Evolutionary conservation across 2,888 invertebrate genomes (phyloP).

Genomic region (Deilephila elpenor): DNA sequence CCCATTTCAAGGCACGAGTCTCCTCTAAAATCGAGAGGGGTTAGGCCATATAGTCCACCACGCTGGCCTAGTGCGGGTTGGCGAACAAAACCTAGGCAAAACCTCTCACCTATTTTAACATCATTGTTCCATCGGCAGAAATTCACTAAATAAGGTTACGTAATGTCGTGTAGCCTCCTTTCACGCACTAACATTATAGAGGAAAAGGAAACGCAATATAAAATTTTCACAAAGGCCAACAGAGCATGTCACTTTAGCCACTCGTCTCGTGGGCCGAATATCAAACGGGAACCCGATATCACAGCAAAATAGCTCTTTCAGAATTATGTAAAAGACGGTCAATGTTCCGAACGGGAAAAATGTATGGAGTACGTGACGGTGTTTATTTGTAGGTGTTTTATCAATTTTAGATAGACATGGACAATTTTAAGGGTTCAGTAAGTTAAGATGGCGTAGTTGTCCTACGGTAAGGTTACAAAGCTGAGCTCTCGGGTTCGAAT

Average conservation of each 20-base stretch:
- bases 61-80: too few relatives aligned
- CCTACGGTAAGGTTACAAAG: too few relatives aligned
- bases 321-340: conserved; percentile 10
- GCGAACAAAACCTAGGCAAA: too few relatives aligned
- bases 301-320: conserved; percentile 22
- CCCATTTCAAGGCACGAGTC: too few relatives aligned
- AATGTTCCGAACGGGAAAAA: not conserved
- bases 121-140: not conserved
- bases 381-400: not conserved
- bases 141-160: not conserved
- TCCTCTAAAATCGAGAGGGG: too few relatives aligned
- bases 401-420: not conserved
- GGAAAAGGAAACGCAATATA: conserved; percentile 20
- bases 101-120: too few relatives aligned
- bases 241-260: conserved; percentile 9
- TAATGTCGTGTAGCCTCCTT: conserved; percentile 2
- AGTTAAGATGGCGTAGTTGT: too few relatives aligned
- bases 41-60: too few relatives aligned
- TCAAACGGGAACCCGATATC: conserved; percentile 23
- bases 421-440: too few relatives aligned
- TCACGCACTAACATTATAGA: not conserved
- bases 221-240: conserved; percentile 19
- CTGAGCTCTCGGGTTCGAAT: too few relatives aligned
- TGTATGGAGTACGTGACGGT: not conserved
- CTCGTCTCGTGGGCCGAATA: conserved; percentile 24